These are phyloP conservation scores for Haliclona indistincta DNA, from an alignment of 37 sponge, comb jelly and placozoan species.

Conservation along the genomic window DNA sequence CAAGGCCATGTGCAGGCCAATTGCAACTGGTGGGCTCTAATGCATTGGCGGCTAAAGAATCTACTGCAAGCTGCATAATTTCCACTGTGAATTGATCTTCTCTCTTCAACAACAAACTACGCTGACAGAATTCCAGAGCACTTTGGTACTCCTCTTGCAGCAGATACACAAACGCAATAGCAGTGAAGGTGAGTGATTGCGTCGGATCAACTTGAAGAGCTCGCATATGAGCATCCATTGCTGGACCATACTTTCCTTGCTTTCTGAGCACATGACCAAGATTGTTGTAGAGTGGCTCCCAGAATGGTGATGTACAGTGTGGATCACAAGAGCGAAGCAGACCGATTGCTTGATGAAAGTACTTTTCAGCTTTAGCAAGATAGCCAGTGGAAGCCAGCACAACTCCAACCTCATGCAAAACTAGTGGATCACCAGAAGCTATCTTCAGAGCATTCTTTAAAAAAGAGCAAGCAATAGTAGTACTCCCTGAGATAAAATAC, in stretches of 20 bases:
- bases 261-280: slow-evolving; percentile 76
- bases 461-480: slow-evolving; percentile 43
- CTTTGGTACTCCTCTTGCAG: slow-evolving; percentile 52
- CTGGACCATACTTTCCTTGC: slow-evolving; percentile 53
- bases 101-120: slow-evolving; percentile 52
- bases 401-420: slow-evolving; percentile 74
- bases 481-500: slow-evolving; percentile 63
- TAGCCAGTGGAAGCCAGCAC: slow-evolving; percentile 25
- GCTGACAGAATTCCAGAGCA: slow-evolving; percentile 43
- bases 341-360: slow-evolving; percentile 41
- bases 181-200: slow-evolving; percentile 57
- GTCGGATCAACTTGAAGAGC: slow-evolving; percentile 59
- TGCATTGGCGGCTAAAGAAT: slow-evolving; percentile 1
- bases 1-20: background rate
- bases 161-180: slow-evolving; percentile 66
- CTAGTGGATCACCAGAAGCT: slow-evolving; percentile 59
- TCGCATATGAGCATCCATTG: slow-evolving; percentile 41
- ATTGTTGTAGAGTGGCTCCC: slow-evolving; percentile 87
- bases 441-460: slow-evolving; percentile 64
- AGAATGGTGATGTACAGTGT: slow-evolving; percentile 39
- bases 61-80: slow-evolving; percentile 49
- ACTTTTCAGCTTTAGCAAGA: slow-evolving; percentile 49
- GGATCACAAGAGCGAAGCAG: slow-evolving; percentile 43
- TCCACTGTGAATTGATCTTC: slow-evolving; percentile 63
- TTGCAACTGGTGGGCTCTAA: background rate